Evolutionary conservation across 2,797 vertebrate genomes (phyloP), one percentile per base, ranked within the genome.

Genomic region (Echeneis naucrates): DNA sequence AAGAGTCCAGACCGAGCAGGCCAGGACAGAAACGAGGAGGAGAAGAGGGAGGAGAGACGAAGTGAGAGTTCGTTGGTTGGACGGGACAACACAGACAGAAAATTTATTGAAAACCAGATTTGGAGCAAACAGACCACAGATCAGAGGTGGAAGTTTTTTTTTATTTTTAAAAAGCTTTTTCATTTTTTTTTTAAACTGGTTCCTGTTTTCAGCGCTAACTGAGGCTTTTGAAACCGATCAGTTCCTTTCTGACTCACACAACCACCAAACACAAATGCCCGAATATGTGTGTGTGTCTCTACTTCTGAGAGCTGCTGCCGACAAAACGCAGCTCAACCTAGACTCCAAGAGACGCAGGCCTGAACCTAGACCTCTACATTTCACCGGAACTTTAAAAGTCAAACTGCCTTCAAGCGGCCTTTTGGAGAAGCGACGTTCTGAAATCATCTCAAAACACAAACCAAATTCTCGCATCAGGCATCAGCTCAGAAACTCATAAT

Each of bases 161-260:
- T 58, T n/a, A n/a, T n/a, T n/a, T n/a, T n/a, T n/a, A n/a, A n/a
- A n/a, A n/a, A n/a, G n/a, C n/a, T 12, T 32, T 55, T 16, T 9
- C n/a, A n/a, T 35, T 38, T 63, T 47, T 32, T 32, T 44, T 10
- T n/a, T 44, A 1, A 72, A n/a, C n/a, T 50, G 63, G 77, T 90
- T 90, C 89, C 87, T 89, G 84, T 89, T 90, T 89, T 87, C 54
- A 55, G 40, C 13, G 0, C 19, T n/a, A 47, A 67, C 59, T 17
- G 50, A 53, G 63, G 48, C 53, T 70, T 81, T 24, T 79, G 80
- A 88, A 89, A 87, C 74, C 72, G 65, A 68, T 51, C 84, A 55
- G 40, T 89, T 88, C 87, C 86, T 71, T 33, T 87, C 64, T 87
- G 81, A 83, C 64, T 79, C 80, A 73, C 51, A 16, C n/a, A 26